Percentiles rank a stretch among this genome's conserved stretches.
Evolutionary conservation across 30 jellyfish, hydroid and myxozoan species (phyloP).

Genomic region (Sanderia malayensis): DNA sequence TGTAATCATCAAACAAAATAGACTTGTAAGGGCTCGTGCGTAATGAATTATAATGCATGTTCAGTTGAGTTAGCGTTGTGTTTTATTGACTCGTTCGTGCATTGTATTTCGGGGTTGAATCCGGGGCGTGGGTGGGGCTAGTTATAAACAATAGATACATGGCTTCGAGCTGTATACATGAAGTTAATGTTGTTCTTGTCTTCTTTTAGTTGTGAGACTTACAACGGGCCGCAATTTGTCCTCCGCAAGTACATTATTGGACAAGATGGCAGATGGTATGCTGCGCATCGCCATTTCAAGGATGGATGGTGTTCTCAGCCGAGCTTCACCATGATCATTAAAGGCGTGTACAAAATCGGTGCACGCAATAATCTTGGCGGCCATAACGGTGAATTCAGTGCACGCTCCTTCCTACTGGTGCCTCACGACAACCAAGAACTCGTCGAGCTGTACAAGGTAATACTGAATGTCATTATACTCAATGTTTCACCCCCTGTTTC

Average conservation of each 20-base stretch:
- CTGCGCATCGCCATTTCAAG: conserved; percentile 47
- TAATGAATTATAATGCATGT: too few relatives aligned
- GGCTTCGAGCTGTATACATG: too few relatives aligned
- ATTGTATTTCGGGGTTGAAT: too few relatives aligned
- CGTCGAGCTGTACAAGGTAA: conserved; percentile 41
- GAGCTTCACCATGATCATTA: conserved; percentile 46
- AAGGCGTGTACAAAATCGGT: conserved; percentile 52
- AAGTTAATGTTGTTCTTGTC: too few relatives aligned
- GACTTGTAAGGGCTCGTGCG: too few relatives aligned
- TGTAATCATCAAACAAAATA: too few relatives aligned
- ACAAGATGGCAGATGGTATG: conserved; percentile 56
- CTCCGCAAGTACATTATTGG: conserved; percentile 53
- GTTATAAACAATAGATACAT: too few relatives aligned
- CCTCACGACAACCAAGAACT: conserved; percentile 43
- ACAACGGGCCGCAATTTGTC: conserved; percentile 65
- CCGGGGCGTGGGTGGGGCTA: too few relatives aligned
- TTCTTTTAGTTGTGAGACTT: conserved; percentile 59
- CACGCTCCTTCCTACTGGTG: conserved; percentile 40
- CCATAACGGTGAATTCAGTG: conserved; percentile 46
- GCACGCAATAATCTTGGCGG: conserved; percentile 50
- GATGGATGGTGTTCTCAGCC: conserved; percentile 76
- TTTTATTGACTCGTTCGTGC: too few relatives aligned
- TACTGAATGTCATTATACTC: too few relatives aligned
- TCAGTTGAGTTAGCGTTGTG: too few relatives aligned
- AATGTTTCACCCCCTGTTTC: too few relatives aligned